Base-by-base conservation (phyloP, 2,797 vertebrate species). In the Leuciscus waleckii region DNA sequence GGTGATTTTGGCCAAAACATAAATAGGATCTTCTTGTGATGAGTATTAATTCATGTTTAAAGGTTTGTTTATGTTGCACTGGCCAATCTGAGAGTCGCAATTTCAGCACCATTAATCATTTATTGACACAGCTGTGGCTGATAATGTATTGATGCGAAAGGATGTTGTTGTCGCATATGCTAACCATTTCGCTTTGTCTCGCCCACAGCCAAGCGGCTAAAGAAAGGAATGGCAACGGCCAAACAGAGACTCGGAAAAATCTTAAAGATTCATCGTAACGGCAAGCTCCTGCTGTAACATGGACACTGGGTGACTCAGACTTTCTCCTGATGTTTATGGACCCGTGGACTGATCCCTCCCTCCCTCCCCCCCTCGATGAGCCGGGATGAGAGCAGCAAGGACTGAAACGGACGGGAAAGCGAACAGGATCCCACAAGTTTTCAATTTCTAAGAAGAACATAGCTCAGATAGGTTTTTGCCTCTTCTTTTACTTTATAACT, bases 221-320 rank as follows among this genome's bases (percentile, higher is more conserved):
- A 98, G 97, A 99, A 99, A 96, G 98, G 98, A 92, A 99, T 99
- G 98, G 98, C 98, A 63, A 99, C 98, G 7, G 98, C 98, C 93
- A 99, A 99, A 96, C 98, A 99, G 95, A 98, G 98, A 97, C 98
- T 99, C 79, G 98, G 98, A 94, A 99, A 99, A 96, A 99, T 99
- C 94, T 95, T 99, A 96, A 99, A 99, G 95, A 99, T 99, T 93
- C 98, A 99, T 94, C 97, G 98, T 94, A 99, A 99, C 0, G 98
- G 98, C 89, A 99, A 99, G 91, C 97, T 99, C 91, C 97, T 99
- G 87, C 97, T 99, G 95, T 99, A 98, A 96, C 94, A 90, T 78
- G 70, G 90, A 92, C 89, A 85, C 85, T 85, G 87, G 91, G 88
- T 91, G 92, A 92, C 93, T 92, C 91, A 92, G 91, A 94, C 88